These are phyloP conservation scores for Limnodromus scolopaceus DNA, from an alignment of 2,797 vertebrate species.

Conservation along the genomic window DNA sequence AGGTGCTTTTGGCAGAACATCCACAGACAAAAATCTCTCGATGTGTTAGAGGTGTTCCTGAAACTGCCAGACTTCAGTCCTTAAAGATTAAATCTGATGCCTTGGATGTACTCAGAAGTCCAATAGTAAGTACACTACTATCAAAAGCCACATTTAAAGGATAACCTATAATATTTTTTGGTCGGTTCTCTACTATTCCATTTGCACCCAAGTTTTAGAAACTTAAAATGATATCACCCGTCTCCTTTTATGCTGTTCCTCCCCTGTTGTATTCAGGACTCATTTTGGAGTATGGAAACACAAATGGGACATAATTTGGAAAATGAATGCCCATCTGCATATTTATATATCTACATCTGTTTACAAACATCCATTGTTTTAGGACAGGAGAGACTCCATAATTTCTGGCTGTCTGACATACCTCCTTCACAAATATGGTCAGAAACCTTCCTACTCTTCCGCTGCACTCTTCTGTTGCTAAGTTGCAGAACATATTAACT, in stretches of 20 bases:
- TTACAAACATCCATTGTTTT: background rate
- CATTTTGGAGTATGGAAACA: background rate
- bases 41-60: background rate
- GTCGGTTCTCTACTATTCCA: background rate
- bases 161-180: background rate
- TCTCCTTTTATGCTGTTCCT: background rate
- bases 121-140: background rate
- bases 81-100: accelerated
- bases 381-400: background rate
- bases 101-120: background rate
- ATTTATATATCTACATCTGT: background rate
- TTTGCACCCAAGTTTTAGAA: background rate
- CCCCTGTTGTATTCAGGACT: background rate
- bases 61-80: background rate
- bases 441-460: background rate
- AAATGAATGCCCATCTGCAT: background rate
- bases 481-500: background rate
- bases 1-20: background rate
- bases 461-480: background rate
- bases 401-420: background rate
- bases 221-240: accelerated
- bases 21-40: background rate
- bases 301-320: background rate
- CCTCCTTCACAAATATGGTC: background rate
- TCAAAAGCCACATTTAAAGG: background rate